Evolutionary conservation across 2,888 invertebrate species (phyloP), one percentile per base, ranked within the genome.

Genomic region (Leptarthrus brevirostris): DNA sequence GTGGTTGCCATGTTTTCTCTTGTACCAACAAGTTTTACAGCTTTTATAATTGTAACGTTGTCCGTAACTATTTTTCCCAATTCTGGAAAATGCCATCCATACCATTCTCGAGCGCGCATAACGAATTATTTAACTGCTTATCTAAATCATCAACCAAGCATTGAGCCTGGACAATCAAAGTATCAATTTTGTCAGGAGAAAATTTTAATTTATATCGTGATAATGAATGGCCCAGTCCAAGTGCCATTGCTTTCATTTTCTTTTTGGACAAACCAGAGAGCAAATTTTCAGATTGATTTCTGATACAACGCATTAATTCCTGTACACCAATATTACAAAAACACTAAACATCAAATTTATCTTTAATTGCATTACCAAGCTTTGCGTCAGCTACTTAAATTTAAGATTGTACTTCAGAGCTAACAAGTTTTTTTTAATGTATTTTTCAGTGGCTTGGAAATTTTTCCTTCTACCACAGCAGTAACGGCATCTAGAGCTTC

Each of bases 11-110:
- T 93, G 82, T 97, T 94, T 76, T 96, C 96, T 74, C 98, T 88
- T 44, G 95, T 95, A 4, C 98, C 94, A 49, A 95, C 90, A 16
- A 92, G 80, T 84, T 93, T 93, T 0, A 95, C 91, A 0, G 91
- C 89, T 86, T 92, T 96, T 0, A 98, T 94, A 85, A 93, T 99
- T 0, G 94, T 90, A 56, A 94, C 88, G 83, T 98, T 98, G 83
- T 99, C 99, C 0, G 93, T 91, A 30, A 99, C 88, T 78, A 98
- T 92, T 84, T 98, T 99, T n/a, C 96, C 93, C 1, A 99, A 87
- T 86, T 99, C 99, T 0, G 99, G 99, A 84, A 99, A 99, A 86
- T 99, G 99, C 99, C 99, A 99, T 0, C 98, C 98, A 81, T 99
- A 98, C 95, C 94, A 95, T 85, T 97, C 96, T 61, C 95, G 88